A percentile compares a stretch with the other conserved stretches of the same genome.
Evolutionary conservation across 2,113 vertebrate species (phyloP).

Genomic region (Platycercus adscitus): DNA sequence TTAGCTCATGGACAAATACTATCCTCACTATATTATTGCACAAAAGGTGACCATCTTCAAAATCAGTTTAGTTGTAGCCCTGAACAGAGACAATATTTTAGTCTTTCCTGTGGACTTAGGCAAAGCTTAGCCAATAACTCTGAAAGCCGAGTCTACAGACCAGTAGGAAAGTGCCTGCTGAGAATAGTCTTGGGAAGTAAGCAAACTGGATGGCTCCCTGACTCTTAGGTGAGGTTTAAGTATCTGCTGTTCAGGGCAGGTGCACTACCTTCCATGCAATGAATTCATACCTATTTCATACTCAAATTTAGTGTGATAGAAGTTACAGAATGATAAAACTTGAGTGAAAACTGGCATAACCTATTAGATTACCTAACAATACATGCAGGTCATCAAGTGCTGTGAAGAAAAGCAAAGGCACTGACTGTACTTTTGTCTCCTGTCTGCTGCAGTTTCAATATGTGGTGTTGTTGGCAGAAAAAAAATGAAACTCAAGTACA

Average conservation of each 20-base stretch:
- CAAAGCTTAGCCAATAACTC: not conserved
- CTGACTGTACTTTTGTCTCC: not conserved
- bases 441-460: not conserved
- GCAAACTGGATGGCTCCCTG: not conserved
- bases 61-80: not conserved
- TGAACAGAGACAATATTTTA: not conserved
- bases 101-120: not conserved
- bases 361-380: not conserved
- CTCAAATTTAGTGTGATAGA: not conserved
- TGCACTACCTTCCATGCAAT: not conserved
- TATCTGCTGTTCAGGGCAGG: not conserved
- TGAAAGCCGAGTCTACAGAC: not conserved
- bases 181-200: not conserved
- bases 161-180: not conserved
- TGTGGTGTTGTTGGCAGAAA: not conserved
- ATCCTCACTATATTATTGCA: not conserved
- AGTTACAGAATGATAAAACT: rapidly evolving
- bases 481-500: not conserved
- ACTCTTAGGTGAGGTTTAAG: not conserved
- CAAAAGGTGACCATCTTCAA: not conserved
- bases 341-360: not conserved
- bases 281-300: not conserved
- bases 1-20: not conserved
- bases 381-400: not conserved
- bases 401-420: not conserved